Evolutionary conservation across 1,140 invertebrate genomes (phyloP), one percentile per base, ranked within the genome.

Genomic region (Aporrectodea caliginosa): DNA sequence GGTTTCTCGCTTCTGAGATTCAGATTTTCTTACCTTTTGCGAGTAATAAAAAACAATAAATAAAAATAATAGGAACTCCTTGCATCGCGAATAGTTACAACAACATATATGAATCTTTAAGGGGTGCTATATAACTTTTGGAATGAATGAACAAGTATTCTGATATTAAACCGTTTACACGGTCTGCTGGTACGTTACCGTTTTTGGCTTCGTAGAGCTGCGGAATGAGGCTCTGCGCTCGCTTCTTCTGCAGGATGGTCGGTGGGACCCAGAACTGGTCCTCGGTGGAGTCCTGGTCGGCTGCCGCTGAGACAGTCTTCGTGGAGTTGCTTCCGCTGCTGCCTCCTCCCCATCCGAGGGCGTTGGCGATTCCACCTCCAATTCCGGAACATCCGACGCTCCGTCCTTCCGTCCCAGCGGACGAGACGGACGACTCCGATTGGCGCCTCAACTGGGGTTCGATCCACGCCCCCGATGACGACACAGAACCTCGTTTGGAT

Each of bases 201-300:
- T 27, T 29, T 69, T 16, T 69, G 12, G 58, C 6, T 72, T 32
- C 70, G 70, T 14, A 72, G n/a, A 79, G 16, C 6, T 69, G 22
- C 6, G 81, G 78, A 27, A 77, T 58, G n/a, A 81, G 69, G 77
- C 81, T 81, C 71, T 77, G 75, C 35, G 81, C 82, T 71, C 74
- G 79, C 75, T 81, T 83, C 77, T 78, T 77, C 14, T 69, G 78
- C 43, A 76, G 70, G 43, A 82, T 70, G 16, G 72, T 79, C 1
- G 81, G 80, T 0, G 82, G 82, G n/a, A 83, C 81, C 82, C 82
- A 83, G 78, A 83, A 83, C 70, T 83, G 81, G 31, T 73, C 79
- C 58, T 43, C 43, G 43, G 22, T 22, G 6, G 43, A 58, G 6
- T 58, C 43, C 43, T 22, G 43, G 43, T 58, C 43, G 43, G 6